phyloP scores from a whole-genome alignment of 2,113 vertebrate species.

The Callocephalon fimbriatum region DNA sequence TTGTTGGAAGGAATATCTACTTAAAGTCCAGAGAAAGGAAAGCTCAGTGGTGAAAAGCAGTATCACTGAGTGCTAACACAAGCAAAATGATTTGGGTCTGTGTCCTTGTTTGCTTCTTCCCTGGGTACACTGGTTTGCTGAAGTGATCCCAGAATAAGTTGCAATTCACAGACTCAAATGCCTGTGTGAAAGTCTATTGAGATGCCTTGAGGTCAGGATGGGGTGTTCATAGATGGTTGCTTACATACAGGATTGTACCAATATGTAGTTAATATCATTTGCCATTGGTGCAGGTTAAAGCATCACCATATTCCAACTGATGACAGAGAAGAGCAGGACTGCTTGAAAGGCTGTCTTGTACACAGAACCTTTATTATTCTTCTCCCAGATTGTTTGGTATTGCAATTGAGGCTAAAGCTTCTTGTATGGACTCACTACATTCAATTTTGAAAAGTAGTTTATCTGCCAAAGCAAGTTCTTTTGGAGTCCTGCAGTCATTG shows the following conservation, averaged over 20 bases:
- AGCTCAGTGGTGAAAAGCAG: accelerated
- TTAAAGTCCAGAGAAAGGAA: background rate
- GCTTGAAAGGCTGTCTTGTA: background rate
- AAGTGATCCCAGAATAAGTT: background rate
- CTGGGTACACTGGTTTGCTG: background rate
- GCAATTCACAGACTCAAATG: background rate
- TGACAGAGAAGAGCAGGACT: background rate
- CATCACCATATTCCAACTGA: background rate
- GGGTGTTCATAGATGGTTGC: background rate
- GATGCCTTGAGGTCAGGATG: background rate
- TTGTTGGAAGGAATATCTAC: background rate
- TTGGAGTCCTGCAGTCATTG: background rate
- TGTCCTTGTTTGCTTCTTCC: background rate
- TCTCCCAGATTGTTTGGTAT: background rate
- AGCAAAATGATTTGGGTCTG: background rate
- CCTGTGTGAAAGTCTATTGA: accelerated
- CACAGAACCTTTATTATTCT: background rate
- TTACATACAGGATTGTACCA: background rate
- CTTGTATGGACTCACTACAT: background rate
- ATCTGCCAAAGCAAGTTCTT: background rate
- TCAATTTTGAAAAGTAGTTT: background rate
- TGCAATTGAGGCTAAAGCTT: background rate
- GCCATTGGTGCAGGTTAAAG: background rate
- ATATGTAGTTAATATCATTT: background rate
- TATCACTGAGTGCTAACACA: accelerated